A percentile compares a stretch with the other conserved stretches of the same genome.
These are phyloP conservation scores for Torymus texanus DNA, from an alignment of 2,888 invertebrate genomes.

Conservation along the genomic window DNA sequence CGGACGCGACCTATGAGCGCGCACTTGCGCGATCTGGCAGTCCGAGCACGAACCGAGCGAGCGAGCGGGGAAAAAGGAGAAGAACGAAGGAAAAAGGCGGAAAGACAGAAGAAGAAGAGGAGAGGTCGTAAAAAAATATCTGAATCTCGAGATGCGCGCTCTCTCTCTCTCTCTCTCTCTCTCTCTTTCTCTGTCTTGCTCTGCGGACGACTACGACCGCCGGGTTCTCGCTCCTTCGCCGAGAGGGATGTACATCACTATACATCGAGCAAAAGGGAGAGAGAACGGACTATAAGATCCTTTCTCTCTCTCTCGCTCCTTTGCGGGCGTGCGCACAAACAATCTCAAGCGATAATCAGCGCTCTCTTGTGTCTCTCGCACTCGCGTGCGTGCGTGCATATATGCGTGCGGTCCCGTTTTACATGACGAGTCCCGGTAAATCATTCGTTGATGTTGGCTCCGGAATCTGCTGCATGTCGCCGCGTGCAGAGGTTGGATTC, in stretches of 20 bases:
- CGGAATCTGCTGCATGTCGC: constrained; percentile 56
- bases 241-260: constrained; percentile 17
- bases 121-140: constrained; percentile 69
- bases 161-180: too few relatives aligned
- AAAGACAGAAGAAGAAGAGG: constrained; percentile 53
- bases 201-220: constrained; percentile 38
- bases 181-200: too few relatives aligned
- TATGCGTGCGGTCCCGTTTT: constrained; percentile 69
- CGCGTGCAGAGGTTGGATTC: constrained; percentile 57
- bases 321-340: constrained; percentile 63
- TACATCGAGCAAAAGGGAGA: constrained; percentile 6
- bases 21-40: constrained; percentile 59
- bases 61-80: constrained; percentile 51
- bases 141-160: constrained; percentile 66
- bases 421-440: constrained; percentile 71
- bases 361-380: constrained; percentile 67
- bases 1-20: constrained; percentile 42
- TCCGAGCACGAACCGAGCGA: constrained; percentile 64
- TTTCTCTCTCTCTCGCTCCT: constrained; percentile 52
- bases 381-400: constrained; percentile 50
- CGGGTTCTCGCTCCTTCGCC: constrained; percentile 41
- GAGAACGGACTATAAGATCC: constrained; percentile 11
- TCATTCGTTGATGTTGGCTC: constrained; percentile 68
- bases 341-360: constrained; percentile 74
- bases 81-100: constrained; percentile 34